Evolutionary conservation across 2,888 invertebrate genomes (phyloP).

Genomic region (Autographa pulchrina): DNA sequence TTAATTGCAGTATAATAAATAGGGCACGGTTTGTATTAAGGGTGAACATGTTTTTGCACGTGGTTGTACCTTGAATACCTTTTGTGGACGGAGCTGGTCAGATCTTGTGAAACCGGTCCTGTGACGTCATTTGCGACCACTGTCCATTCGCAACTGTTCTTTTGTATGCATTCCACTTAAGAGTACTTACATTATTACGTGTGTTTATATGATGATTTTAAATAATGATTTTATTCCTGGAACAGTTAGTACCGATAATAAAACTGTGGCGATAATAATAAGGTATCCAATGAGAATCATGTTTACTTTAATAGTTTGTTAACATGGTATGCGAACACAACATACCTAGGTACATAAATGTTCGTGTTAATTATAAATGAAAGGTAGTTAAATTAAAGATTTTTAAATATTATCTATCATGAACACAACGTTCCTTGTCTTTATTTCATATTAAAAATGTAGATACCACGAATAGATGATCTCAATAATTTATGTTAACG

Average conservation of each 20-base stretch:
- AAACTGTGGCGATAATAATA: not conserved
- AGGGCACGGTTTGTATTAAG: not conserved
- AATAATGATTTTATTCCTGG: not conserved
- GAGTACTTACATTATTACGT: not conserved
- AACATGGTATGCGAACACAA: too few species aligned
- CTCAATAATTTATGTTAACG: not conserved
- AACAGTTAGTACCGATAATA: not conserved
- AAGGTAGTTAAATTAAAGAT: too few species aligned
- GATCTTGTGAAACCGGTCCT: conserved; percentile 52
- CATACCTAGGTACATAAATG: too few species aligned
- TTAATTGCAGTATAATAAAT: not conserved
- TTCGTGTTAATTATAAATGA: too few species aligned
- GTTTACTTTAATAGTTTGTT: not conserved
- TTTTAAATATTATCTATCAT: too few species aligned
- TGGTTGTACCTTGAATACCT: conserved; percentile 23
- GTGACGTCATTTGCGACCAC: conserved; percentile 32
- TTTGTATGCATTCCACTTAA: conserved; percentile 19
- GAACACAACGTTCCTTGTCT: not conserved
- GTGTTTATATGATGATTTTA: not conserved
- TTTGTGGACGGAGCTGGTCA: conserved; percentile 27
- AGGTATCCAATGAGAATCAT: not conserved
- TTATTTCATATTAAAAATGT: not conserved
- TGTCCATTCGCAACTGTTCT: conserved; percentile 51
- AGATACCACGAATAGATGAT: not conserved
- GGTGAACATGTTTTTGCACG: not conserved